Base-by-base conservation (phyloP, 2,113 vertebrate species). In the Gallinago jamesoni region DNA sequence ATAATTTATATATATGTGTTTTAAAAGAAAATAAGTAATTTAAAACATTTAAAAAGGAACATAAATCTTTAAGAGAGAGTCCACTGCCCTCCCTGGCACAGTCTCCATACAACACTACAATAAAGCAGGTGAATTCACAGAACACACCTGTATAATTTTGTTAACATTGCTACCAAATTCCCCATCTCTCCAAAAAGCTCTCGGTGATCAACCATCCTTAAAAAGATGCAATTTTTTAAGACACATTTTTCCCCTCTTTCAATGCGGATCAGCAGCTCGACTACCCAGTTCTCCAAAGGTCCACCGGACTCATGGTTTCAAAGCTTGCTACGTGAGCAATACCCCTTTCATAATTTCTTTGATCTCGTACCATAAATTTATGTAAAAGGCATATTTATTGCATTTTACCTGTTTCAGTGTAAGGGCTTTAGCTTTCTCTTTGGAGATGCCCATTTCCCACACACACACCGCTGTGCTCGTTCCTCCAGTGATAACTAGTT, bases 391-490 rank as follows among this genome's bases (percentile, higher is more conserved):
- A 83, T 39, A 16, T 68, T 35, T 18, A 27, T 4, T 8, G 7
- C 20, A 9, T 27, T 31, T 98, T 96, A 99, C 99, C 99, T 99
- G 99, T 97, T 99, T 99, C 76, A 99, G 98, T 1, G 98, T 98
- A 6, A 99, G 98, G 0, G 98, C 98, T 98, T 99, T 99, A 41
- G 99, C 98, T 87, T 98, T 98, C 92, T 99, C 99, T 96, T 99
- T 99, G 39, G 99, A 99, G 25, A 98, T 97, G 37, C 99, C 99
- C 52, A 98, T 99, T 97, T 99, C 99, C 99, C 99, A 99, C 67
- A 99, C 99, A 50, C 99, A 99, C 84, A 99, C 99, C 2, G 98
- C 98, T 0, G 99, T 99, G 98, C 99, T 99, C 24, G 98, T 99
- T 70, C 99, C 99, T 2, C 99, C 99, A 0, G 99, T 99, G 97